Evolutionary conservation across 2,113 vertebrate species (phyloP).

Genomic region (Chrysochloris asiatica): DNA sequence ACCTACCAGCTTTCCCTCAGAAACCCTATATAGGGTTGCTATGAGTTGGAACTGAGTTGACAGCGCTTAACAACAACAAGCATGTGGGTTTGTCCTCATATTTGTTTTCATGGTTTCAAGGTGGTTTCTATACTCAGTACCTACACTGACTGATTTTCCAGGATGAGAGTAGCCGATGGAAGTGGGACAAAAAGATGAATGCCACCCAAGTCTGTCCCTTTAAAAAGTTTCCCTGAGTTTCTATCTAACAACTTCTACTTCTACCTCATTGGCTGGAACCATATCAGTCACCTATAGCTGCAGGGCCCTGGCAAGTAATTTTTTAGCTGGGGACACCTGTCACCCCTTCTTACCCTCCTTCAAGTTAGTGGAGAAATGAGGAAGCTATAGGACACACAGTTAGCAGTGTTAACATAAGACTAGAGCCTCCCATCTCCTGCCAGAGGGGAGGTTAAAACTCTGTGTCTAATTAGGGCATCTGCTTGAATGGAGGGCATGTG

Average conservation of each 20-base stretch:
- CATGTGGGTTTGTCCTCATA: neutral
- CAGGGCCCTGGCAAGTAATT: neutral
- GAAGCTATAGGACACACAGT: neutral
- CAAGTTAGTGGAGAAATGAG: neutral
- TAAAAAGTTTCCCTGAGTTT: no score
- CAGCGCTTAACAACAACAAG: no score
- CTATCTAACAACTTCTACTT: neutral
- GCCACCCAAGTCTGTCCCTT: neutral
- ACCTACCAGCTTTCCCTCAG: no score
- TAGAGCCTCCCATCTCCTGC: neutral
- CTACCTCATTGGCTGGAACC: neutral
- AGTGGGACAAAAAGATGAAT: neutral
- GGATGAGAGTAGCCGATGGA: neutral
- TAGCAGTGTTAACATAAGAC: neutral
- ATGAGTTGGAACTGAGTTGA: no score
- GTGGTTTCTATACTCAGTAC: neutral
- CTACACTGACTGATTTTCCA: neutral
- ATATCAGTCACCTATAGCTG: neutral
- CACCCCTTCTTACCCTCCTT: neutral
- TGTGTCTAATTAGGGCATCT: neutral
- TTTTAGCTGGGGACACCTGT: neutral
- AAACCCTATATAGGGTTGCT: no score
- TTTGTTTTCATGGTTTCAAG: neutral
- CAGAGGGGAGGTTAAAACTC: neutral
- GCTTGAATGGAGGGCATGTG: neutral